These are phyloP conservation scores for Diaperis boleti DNA, from an alignment of 2,888 invertebrate species.

Conservation along the genomic window DNA sequence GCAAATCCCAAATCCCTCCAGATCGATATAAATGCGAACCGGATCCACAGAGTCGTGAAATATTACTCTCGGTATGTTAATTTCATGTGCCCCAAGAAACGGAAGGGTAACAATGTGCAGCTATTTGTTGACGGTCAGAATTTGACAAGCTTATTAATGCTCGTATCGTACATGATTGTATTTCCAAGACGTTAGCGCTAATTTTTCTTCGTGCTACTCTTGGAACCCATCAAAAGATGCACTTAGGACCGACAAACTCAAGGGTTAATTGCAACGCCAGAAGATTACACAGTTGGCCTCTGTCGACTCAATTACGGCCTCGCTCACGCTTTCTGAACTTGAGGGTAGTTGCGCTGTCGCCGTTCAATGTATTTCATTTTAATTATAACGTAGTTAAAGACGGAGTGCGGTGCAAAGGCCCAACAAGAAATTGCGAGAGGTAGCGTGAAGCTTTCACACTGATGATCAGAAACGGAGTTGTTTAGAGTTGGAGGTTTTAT, in stretches of 20 bases:
- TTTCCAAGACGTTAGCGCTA: too few species aligned
- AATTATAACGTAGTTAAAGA: constrained; percentile 33
- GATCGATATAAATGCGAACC: constrained; percentile 11
- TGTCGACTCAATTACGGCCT: constrained; percentile 41
- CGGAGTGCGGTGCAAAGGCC: not conserved
- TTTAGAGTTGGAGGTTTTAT: too few species aligned
- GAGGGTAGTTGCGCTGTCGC: constrained; percentile 22
- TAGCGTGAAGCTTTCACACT: not conserved
- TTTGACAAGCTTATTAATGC: constrained; percentile 22
- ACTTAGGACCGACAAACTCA: constrained; percentile 27
- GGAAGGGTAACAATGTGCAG: constrained; percentile 19
- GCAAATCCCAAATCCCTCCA: not conserved
- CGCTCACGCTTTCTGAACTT: constrained; percentile 37
- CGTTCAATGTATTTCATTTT: constrained; percentile 35
- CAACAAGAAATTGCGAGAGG: not conserved
- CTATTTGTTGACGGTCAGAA: constrained; percentile 10
- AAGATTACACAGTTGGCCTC: constrained; percentile 42
- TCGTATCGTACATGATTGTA: too few species aligned
- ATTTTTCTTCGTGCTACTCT: not conserved
- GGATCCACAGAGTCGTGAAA: constrained; percentile 1
- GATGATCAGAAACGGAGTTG: too few species aligned
- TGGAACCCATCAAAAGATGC: constrained; percentile 35
- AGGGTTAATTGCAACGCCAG: constrained; percentile 44
- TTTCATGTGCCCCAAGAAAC: constrained; percentile 18
- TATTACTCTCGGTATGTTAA: constrained; percentile 20